A percentile compares a stretch with the other conserved stretches of the same genome.
Evolutionary conservation across 2,888 invertebrate species (phyloP).

Genomic region (Ischnus inquisitorius): DNA sequence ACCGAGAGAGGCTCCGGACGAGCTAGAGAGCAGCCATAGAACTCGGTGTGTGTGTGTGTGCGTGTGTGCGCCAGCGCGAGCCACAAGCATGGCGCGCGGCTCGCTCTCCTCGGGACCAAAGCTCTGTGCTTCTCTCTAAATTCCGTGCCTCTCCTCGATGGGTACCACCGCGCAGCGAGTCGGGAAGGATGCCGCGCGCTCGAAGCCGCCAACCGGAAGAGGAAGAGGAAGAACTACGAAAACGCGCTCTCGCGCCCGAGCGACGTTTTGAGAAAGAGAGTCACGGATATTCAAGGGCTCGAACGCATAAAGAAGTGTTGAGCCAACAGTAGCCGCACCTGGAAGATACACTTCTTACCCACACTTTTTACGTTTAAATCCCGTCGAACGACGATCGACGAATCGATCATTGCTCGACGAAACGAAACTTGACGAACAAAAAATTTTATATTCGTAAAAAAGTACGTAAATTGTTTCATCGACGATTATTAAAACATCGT

Average conservation of each 20-base stretch:
- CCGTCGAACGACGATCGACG: neutral
- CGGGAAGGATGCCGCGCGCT: slow-evolving; percentile 40
- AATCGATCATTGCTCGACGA: too few species aligned
- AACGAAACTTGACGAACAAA: too few species aligned
- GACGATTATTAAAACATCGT: too few species aligned
- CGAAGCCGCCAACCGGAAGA: slow-evolving; percentile 72
- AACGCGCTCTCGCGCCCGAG: slow-evolving; percentile 17
- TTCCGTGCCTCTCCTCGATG: slow-evolving; percentile 71
- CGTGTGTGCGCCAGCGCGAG: slow-evolving; percentile 40
- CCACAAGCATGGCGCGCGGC: slow-evolving; percentile 10
- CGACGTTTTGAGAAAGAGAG: slow-evolving; percentile 8
- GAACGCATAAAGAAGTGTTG: slow-evolving; percentile 7
- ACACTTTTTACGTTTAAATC: neutral
- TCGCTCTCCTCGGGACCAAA: slow-evolving; percentile 31
- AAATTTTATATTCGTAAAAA: too few species aligned
- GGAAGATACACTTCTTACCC: neutral
- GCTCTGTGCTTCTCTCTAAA: slow-evolving; percentile 50
- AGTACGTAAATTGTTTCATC: too few species aligned
- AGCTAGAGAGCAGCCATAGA: slow-evolving; percentile 58
- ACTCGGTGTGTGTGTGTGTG: slow-evolving; percentile 30
- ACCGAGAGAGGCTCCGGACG: slow-evolving; percentile 65
- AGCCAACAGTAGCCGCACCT: neutral
- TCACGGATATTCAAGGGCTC: slow-evolving; percentile 15
- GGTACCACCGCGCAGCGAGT: slow-evolving; percentile 36
- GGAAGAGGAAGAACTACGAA: slow-evolving; percentile 49